These are phyloP conservation scores for Raphicerus campestris DNA, from an alignment of 2,113 vertebrate species.

Conservation along the genomic window DNA sequence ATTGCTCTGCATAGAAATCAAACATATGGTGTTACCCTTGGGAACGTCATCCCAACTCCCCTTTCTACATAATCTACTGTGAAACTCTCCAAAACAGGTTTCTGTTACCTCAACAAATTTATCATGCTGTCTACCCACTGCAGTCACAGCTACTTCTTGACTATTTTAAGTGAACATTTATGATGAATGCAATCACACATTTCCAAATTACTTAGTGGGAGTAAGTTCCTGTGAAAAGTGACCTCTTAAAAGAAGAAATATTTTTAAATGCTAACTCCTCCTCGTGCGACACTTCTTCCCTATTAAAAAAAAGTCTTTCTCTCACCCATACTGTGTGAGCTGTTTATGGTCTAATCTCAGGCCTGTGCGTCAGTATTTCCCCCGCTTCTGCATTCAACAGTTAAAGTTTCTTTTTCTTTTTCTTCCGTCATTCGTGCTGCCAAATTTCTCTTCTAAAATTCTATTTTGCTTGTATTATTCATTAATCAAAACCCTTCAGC, in stretches of 20 bases:
- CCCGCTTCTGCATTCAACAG: neutral
- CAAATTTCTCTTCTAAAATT: neutral
- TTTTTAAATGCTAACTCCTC: conserved; percentile 60
- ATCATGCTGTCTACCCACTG: neutral
- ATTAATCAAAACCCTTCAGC: neutral
- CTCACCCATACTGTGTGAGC: neutral
- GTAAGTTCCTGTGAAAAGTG: conserved; percentile 56
- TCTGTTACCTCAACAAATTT: neutral
- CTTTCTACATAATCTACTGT: neutral
- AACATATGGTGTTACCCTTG: neutral
- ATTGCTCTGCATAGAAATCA: neutral
- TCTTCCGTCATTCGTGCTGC: neutral
- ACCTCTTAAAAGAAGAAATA: conserved; percentile 49
- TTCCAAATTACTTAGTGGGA: conserved; percentile 58
- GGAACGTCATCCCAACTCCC: neutral
- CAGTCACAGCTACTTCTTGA: conserved; percentile 10
- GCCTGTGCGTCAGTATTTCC: neutral
- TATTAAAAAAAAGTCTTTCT: neutral
- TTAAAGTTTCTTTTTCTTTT: neutral
- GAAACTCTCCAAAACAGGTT: conserved; percentile 21
- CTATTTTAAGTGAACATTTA: conserved; percentile 50
- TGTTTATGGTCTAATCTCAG: neutral
- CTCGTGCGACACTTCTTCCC: conserved; percentile 30
- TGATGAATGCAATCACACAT: conserved; percentile 13
- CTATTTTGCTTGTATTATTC: neutral